Base-by-base conservation (phyloP, 1,140 invertebrate species). In the Drosophila bocki region DNA sequence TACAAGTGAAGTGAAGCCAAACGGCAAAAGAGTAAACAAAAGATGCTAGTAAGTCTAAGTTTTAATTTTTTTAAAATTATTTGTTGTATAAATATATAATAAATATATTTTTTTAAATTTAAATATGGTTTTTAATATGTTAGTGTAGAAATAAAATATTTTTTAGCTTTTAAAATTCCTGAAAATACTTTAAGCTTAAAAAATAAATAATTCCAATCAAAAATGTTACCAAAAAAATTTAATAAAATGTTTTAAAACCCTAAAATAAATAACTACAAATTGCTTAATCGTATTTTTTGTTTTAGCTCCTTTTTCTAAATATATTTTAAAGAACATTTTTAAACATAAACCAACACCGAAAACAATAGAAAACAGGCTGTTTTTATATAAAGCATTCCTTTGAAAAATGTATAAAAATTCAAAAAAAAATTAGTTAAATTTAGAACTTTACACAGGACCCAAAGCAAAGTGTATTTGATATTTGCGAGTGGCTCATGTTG, bases 1-100 rank as follows among this genome's bases (percentile, higher is more conserved):
- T 37, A 64, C 13, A 64, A 64, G 33, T 39, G 33, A 67, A 67
- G 58, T 37, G 58, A 61, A n/a, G 26, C 44, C 8, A 47, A 35
- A n/a, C 15, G 15, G 19, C 8, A 13, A 33, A 59, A 60, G 15
- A 32, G 3, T 26, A 35, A 60, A 51, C 17, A 19, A 51, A 32
- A 51, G 12, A 15, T 17, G 3, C 29, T 17, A 19, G 29, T 12
- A 35, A 42, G 12, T 17, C 4, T 41, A 3, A 12, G 22, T 12
- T 13, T 22, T 47, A 45, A 19, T 44, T 12, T 33, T 51, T 6
- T 7, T 6, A 7, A 7, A 3, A 33, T 2, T 12, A 3, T n/a
- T 17, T 32, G 3, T 12, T 51, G 0, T 9, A 13, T 11, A 26
- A 4, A 1, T 50, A 29, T 29, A 6, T 29, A 29, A 29, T 7